Percentiles rank a stretch among this genome's conserved stretches.
Conservation (phyloP, 2,888 invertebrate species). For the Tenthredo amoena region DNA sequence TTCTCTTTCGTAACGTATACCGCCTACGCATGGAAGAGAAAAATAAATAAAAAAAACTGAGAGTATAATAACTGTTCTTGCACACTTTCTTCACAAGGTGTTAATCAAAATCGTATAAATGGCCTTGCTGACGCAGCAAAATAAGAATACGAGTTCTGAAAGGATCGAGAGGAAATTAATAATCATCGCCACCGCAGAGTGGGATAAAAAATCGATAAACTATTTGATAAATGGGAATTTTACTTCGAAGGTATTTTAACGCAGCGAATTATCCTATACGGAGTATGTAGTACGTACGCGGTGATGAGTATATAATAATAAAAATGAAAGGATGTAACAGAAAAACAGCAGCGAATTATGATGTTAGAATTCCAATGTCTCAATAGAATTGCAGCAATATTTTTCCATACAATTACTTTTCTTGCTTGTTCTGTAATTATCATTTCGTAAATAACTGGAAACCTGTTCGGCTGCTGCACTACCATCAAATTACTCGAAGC, state of each 20-base stretch:
- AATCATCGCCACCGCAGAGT: background rate
- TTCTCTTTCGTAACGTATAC: background rate
- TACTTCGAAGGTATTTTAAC: background rate
- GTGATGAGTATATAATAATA: background rate
- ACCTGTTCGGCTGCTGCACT: slow-evolving; percentile 11
- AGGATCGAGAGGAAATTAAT: background rate
- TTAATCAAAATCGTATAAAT: slow-evolving; percentile 20
- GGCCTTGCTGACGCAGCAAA: slow-evolving; percentile 14
- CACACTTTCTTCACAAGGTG: background rate
- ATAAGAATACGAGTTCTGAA: background rate
- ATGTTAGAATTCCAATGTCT: background rate
- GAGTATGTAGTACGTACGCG: too few species aligned
- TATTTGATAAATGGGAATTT: background rate
- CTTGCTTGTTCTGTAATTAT: background rate
- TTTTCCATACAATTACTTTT: background rate
- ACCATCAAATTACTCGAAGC: background rate
- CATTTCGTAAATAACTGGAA: slow-evolving; percentile 10
- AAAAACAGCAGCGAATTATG: background rate
- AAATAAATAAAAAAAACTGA: background rate
- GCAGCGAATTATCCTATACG: too few species aligned
- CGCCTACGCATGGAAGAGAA: background rate
- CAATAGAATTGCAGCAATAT: slow-evolving; percentile 6
- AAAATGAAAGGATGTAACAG: background rate
- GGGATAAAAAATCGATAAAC: background rate
- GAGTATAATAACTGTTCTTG: slow-evolving; percentile 5